Base-by-base conservation (phyloP, 2,113 vertebrate genomes). In the Dipodomys ordii region DNA sequence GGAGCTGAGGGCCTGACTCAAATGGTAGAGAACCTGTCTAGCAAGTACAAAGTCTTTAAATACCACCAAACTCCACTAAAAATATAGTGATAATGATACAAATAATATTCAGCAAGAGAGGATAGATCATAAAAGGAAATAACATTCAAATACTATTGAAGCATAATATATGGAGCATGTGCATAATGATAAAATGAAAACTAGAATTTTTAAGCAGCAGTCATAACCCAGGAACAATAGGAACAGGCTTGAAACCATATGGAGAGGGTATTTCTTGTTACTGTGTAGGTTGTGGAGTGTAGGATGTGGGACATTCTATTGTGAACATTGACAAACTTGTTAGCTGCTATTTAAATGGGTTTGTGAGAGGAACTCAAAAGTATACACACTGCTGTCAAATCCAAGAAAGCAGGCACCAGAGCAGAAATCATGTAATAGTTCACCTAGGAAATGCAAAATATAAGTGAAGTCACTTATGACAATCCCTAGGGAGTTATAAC, bases 221-320 rank as follows among this genome's bases (percentile, higher is more conserved):
- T 22, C 44, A 25, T 81, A 89, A 62, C 69, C 72, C 19, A 44
- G 83, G 73, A 96, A 92, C 92, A 90, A 87, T 92, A 81, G 69
- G 32, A 93, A 94, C 71, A 96, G 74, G n/a, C 53, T 78, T 67
- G 28, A 91, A 88, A 49, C 73, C 87, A 81, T 88, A 95, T 92
- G 93, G 90, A 71, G 53, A 84, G 96, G 89, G 91, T 69, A 89
- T 89, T 91, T 93, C 77, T 94, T 91, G 87, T 94, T 19, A 87
- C 28, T 76, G 30, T 88, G 83, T 95, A 69, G 80, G 76, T 28
- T 69, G 64, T 95, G 73, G 80, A 71, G 30, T 69, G 64, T 62
- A 93, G 84, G 49, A 73, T 81, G 92, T 96, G 88, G 71, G 49
- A 84, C 78, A 64, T 72, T 88, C 83, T 94, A n/a, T 64, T 64